phyloP scores from a whole-genome alignment of 1,140 invertebrate genomes.

The Hyles vespertilio region DNA sequence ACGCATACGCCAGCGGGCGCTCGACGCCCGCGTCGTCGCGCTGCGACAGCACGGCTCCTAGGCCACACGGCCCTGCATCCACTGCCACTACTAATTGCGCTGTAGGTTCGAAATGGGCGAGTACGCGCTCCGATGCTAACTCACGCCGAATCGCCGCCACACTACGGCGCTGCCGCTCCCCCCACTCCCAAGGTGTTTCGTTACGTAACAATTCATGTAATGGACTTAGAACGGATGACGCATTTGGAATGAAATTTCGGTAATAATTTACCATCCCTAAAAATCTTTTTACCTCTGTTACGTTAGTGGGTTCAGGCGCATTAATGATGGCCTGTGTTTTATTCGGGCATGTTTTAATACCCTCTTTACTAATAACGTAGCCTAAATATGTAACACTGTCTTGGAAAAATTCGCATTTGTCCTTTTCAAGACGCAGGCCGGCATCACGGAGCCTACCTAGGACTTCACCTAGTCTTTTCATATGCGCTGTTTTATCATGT shows the following conservation, averaged over 20 bases:
- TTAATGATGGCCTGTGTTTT: constrained; percentile 19
- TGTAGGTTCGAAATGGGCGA: constrained; percentile 26
- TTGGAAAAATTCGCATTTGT: neutral
- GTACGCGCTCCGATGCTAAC: constrained; percentile 25
- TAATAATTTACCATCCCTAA: constrained; percentile 8
- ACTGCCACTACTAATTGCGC: constrained; percentile 39
- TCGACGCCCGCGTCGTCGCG: constrained; percentile 25
- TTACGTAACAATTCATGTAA: constrained; percentile 24
- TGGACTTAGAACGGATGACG: neutral
- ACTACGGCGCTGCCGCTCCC: constrained; percentile 24
- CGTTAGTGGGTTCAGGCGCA: constrained; percentile 16
- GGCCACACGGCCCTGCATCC: constrained; percentile 42
- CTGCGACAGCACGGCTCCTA: constrained; percentile 45
- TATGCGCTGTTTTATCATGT: neutral
- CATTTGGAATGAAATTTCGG: too few relatives aligned
- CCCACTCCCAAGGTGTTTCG: constrained; percentile 25
- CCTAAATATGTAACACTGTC: neutral
- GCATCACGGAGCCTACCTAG: neutral
- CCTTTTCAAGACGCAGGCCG: neutral
- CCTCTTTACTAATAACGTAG: neutral
- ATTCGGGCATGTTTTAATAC: constrained; percentile 12
- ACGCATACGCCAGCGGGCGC: constrained; percentile 62
- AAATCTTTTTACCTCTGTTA: constrained; percentile 21
- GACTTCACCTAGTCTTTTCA: neutral
- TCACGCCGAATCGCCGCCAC: constrained; percentile 31